Base-by-base conservation (phyloP, 2,113 vertebrate genomes). In the Esox niger region DNA sequence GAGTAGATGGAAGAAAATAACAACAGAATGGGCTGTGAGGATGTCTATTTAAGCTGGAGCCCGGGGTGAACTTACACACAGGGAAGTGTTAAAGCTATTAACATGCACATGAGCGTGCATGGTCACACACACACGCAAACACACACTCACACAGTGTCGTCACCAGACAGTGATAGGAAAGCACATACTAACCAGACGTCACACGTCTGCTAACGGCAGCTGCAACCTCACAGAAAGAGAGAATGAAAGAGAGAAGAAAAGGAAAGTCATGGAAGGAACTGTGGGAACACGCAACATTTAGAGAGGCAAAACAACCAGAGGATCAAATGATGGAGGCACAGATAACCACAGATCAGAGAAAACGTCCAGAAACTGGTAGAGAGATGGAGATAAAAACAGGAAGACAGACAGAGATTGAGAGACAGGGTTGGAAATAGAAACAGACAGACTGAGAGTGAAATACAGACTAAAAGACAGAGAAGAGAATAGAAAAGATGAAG, bases 1-100 rank as follows among this genome's bases (percentile, higher is more conserved):
- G 56, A 60, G 38, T 75, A 23, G 23, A 17, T 31, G 55, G 61
- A n/a, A 52, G 52, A 47, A 77, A 75, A 47, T 75, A 75, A 68
- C 64, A 23, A 66, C 43, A 21, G 35, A 2, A 38, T 31, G 25
- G 47, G 27, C 15, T 0, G 31, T 27, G 62, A 31, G 64, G 13
- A 4, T 1, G 63, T n/a, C n/a, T n/a, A n/a, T n/a, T n/a, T n/a
- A n/a, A n/a, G 35, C 27, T 8, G 10, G 8, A 0, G 10, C 62
- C 64, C 29, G 30, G 66, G 52, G 64, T 57, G 21, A 17, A 43
- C 38, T 43, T 43, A 15, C 15, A 63, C n/a, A 55, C 1, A 9
- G 4, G 30, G 43, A 47, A 54, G 32, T 47, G 59, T 27, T 35
- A 61, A 43, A 60, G 61, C 62, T 35, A 38, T 29, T 23, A 29